phyloP scores from a whole-genome alignment of 2,797 vertebrate genomes.

The Knipowitschia caucasica region DNA sequence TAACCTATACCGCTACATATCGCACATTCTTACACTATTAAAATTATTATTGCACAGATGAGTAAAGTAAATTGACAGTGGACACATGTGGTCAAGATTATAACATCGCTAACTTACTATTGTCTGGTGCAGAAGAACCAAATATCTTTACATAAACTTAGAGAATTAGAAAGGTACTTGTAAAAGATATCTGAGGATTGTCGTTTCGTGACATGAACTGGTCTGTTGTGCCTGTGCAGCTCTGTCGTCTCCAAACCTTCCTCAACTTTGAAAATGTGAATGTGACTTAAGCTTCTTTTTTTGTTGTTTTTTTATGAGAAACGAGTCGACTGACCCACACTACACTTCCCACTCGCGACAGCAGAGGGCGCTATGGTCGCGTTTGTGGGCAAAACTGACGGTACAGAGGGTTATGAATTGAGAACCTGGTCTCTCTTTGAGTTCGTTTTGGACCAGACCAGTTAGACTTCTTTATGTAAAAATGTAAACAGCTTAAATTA shows the following conservation, averaged over 20 bases:
- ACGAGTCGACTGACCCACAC: constrained; percentile 16
- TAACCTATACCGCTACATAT: too few species aligned
- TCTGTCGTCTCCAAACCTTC: constrained; percentile 2
- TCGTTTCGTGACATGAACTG: background rate
- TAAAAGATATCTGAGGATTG: too few species aligned
- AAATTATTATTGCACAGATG: too few species aligned
- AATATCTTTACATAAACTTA: too few species aligned
- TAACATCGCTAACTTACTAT: too few species aligned
- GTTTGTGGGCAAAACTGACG: constrained; percentile 42
- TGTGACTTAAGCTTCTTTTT: constrained; percentile 37
- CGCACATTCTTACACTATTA: too few species aligned
- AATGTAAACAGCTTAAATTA: constrained; percentile 76
- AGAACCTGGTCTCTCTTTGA: constrained; percentile 23
- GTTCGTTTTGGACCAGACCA: constrained; percentile 31
- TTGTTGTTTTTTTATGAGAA: constrained; percentile 10
- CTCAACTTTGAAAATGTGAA: constrained; percentile 46
- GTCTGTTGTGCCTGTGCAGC: constrained; percentile 4
- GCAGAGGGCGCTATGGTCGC: constrained; percentile 55
- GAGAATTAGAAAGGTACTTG: background rate
- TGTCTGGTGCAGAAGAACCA: too few species aligned
- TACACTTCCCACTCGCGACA: constrained; percentile 40
- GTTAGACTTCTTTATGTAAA: constrained; percentile 54
- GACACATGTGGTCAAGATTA: too few species aligned
- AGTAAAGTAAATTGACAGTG: too few species aligned
- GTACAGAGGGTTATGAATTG: constrained; percentile 56